These are phyloP conservation scores for Isurus oxyrinchus DNA, from an alignment of 2,113 vertebrate genomes.

Conservation along the genomic window DNA sequence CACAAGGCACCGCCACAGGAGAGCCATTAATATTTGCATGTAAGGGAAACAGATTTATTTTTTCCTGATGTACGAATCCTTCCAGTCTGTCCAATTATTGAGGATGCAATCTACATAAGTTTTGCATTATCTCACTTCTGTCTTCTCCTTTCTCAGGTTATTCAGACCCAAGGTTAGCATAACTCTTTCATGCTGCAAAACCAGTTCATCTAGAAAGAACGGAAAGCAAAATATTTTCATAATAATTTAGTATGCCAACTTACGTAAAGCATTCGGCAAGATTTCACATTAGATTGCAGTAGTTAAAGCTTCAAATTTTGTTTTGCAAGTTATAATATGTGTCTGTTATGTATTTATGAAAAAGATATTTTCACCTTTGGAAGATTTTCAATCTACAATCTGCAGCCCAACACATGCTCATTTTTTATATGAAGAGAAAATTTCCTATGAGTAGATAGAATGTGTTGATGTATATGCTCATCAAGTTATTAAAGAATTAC, in stretches of 20 bases:
- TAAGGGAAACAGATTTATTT: background rate
- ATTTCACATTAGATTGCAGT: conserved; percentile 77
- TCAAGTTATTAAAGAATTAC: background rate
- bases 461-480: background rate
- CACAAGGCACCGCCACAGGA: background rate
- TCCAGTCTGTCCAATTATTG: background rate
- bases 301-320: conserved; percentile 78
- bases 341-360: background rate
- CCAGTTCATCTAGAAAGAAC: conserved; percentile 69
- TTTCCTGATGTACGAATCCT: background rate
- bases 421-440: conserved; percentile 33
- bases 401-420: conserved; percentile 41
- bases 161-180: background rate
- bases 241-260: conserved; percentile 86
- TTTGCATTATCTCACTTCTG: background rate
- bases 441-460: background rate
- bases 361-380: background rate
- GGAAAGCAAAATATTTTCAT: conserved; percentile 97
- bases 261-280: conserved; percentile 90
- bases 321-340: conserved; percentile 64
- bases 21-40: background rate
- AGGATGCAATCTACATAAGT: background rate
- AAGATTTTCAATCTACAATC: background rate
- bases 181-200: background rate
- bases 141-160: background rate